A percentile compares a stretch with the other conserved stretches of the same genome.
phyloP scores from a whole-genome alignment of 2,113 vertebrate species.

The Brachypteracias leptosomus region DNA sequence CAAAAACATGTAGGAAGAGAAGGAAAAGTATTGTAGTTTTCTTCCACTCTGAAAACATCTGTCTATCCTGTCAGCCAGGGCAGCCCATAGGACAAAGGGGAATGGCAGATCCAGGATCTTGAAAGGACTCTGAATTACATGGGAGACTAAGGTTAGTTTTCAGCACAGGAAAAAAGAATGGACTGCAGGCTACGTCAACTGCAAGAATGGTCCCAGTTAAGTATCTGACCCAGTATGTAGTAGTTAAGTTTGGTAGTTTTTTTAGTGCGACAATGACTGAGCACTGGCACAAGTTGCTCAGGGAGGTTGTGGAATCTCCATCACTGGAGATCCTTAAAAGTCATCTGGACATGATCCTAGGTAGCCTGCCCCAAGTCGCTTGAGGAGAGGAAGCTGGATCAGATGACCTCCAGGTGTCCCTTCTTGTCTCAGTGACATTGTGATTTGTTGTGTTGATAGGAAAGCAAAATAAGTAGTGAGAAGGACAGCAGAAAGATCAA shows the following conservation, averaged over 20 bases:
- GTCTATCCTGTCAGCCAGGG: not conserved
- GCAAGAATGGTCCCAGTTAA: not conserved
- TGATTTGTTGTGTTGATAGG: not conserved
- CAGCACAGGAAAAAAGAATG: not conserved
- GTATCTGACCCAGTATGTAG: not conserved
- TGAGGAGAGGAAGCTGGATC: not conserved
- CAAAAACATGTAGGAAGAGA: not conserved
- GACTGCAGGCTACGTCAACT: not conserved
- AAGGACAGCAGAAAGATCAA: not conserved
- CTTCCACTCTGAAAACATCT: not conserved
- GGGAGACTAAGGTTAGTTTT: not conserved
- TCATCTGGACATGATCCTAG: not conserved
- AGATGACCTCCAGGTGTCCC: not conserved
- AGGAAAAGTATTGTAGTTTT: not conserved
- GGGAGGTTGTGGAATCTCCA: not conserved
- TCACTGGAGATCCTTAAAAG: not conserved
- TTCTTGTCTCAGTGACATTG: not conserved
- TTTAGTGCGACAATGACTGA: not conserved
- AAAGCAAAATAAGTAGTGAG: not conserved
- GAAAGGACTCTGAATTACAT: not conserved
- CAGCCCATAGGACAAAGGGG: not conserved
- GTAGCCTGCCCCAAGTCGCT: not conserved
- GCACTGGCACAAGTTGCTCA: not conserved
- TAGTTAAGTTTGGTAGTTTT: not conserved
- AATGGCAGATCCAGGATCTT: not conserved